These are phyloP conservation scores for Lota lota DNA, from an alignment of 2,113 vertebrate genomes.

Conservation along the genomic window DNA sequence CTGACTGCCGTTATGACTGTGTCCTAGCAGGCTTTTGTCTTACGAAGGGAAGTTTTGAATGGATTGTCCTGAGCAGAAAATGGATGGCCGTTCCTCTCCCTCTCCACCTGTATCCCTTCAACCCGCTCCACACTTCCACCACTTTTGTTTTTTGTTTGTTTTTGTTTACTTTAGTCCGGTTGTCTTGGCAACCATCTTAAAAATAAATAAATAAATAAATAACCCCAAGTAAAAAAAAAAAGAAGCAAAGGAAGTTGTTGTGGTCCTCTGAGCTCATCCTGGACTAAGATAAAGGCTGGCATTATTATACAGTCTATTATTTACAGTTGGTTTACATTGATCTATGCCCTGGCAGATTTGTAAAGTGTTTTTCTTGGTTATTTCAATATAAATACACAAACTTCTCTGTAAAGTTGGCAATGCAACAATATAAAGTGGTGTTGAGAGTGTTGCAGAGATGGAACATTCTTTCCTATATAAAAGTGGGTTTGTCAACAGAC, in stretches of 20 bases:
- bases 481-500: too few relatives aligned
- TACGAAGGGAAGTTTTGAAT: slow-evolving; percentile 66
- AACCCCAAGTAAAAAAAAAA: background rate
- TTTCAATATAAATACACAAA: too few relatives aligned
- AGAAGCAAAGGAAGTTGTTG: background rate
- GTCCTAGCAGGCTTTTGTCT: slow-evolving; percentile 53
- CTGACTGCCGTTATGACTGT: background rate
- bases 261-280: background rate
- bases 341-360: too few relatives aligned
- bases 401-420: too few relatives aligned
- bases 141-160: slow-evolving; percentile 15
- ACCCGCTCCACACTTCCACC: slow-evolving; percentile 22
- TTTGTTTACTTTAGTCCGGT: slow-evolving; percentile 60
- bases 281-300: background rate
- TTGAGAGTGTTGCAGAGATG: too few relatives aligned
- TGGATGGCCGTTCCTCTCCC: slow-evolving; percentile 44
- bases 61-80: slow-evolving; percentile 58
- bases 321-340: too few relatives aligned
- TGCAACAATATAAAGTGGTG: too few relatives aligned
- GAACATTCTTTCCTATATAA: too few relatives aligned
- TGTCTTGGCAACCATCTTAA: slow-evolving; percentile 66
- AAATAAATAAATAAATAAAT: too few relatives aligned
- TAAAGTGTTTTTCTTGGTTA: too few relatives aligned
- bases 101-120: slow-evolving; percentile 53
- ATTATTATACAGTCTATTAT: too few relatives aligned